Conservation (phyloP, 2,113 vertebrate species). For the Polypterus bichir region DNA sequence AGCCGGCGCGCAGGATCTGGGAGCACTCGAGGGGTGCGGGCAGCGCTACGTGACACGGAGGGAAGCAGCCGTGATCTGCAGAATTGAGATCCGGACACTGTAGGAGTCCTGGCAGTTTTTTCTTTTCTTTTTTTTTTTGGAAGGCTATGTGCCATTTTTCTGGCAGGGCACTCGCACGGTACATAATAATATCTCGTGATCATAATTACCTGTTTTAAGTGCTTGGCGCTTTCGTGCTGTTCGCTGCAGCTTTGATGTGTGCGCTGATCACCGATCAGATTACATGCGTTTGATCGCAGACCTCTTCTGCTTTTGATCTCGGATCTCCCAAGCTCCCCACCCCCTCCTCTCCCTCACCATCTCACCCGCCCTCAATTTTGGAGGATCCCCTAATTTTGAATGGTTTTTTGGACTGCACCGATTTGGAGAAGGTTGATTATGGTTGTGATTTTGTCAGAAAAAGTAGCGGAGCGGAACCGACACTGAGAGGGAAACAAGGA, state of each 20-base stretch:
- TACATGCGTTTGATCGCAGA: conserved; percentile 61
- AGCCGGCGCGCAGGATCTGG: conserved; percentile 11
- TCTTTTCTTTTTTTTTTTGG: too few species aligned
- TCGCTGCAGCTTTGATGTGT: conserved; percentile 62
- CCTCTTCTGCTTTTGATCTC: conserved; percentile 77
- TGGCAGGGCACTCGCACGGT: background rate
- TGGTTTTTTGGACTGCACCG: conserved; percentile 31
- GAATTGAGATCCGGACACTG: conserved; percentile 3
- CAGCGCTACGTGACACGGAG: background rate
- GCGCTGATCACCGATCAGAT: conserved; percentile 78
- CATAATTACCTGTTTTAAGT: conserved; percentile 8
- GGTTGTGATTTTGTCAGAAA: conserved; percentile 31
- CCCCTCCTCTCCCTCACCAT: conserved; percentile 17
- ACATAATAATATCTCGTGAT: conserved; percentile 1
- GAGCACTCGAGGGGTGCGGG: conserved; percentile 12
- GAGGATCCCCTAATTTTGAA: conserved; percentile 54
- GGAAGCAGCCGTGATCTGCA: background rate
- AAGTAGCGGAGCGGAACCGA: conserved; percentile 14
- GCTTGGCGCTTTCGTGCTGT: conserved; percentile 10
- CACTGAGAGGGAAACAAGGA: background rate
- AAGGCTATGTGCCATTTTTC: too few species aligned
- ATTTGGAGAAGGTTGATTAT: conserved; percentile 13
- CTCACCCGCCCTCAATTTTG: conserved; percentile 59
- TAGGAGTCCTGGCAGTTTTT: too few species aligned
- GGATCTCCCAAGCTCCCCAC: conserved; percentile 27